A percentile compares a stretch with the other conserved stretches of the same genome.
Conservation (phyloP, 2,113 vertebrate genomes). For the Tinamus guttatus region DNA sequence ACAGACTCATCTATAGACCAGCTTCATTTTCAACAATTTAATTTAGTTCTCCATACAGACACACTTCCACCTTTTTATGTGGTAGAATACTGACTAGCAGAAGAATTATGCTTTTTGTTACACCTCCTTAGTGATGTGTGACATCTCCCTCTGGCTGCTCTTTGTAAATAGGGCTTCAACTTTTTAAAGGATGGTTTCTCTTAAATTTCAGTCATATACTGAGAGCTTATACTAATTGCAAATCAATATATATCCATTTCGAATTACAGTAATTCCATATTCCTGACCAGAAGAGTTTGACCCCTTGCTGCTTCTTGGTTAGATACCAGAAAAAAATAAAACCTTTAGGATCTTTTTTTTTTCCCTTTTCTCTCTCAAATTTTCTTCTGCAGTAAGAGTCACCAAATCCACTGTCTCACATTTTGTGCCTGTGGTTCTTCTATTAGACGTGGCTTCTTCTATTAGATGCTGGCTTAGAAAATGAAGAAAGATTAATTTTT, state of each 20-base stretch:
- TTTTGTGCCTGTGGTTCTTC: background rate
- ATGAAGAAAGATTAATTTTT: conserved; percentile 18
- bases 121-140: background rate
- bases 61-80: background rate
- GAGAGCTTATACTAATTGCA: background rate
- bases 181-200: background rate
- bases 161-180: background rate
- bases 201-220: background rate
- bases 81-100: background rate
- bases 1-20: background rate
- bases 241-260: background rate
- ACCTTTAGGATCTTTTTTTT: background rate
- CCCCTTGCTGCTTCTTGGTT: background rate
- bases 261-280: background rate
- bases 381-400: background rate
- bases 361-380: background rate
- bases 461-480: conserved; percentile 27
- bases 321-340: background rate
- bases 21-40: background rate
- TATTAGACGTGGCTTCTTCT: background rate
- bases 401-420: background rate
- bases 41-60: background rate
- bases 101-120: background rate
- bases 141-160: background rate
- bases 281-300: background rate